Evolutionary conservation across 2,113 vertebrate genomes (phyloP).

Genomic region (Chamaea fasciata): DNA sequence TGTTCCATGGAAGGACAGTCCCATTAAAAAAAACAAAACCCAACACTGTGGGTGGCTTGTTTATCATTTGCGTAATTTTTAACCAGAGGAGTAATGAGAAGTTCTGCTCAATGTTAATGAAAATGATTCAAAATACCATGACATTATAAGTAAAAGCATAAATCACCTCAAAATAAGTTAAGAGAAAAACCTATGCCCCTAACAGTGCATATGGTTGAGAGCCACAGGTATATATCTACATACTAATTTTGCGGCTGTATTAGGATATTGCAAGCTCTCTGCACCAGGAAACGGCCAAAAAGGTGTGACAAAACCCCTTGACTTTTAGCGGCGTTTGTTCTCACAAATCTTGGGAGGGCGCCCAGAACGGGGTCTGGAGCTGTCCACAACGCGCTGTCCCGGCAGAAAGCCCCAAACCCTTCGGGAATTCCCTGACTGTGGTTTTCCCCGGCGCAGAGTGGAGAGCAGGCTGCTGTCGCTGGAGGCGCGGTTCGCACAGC

Average conservation of each 20-base stretch:
- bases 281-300: not conserved
- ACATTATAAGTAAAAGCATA: not conserved
- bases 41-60: rapidly evolving
- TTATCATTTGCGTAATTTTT: not conserved
- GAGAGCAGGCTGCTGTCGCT: slow-evolving; percentile 64
- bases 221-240: rapidly evolving
- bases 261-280: not conserved
- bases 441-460: slow-evolving; percentile 50
- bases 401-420: not conserved
- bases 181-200: not conserved
- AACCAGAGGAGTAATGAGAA: not conserved
- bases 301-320: rapidly evolving
- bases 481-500: slow-evolving; percentile 60
- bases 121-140: not conserved
- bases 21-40: not conserved
- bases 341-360: not conserved
- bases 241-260: not conserved
- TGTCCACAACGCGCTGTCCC: rapidly evolving
- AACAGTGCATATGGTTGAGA: not conserved
- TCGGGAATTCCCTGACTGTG: not conserved
- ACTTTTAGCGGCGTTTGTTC: not conserved
- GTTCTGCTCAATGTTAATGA: not conserved
- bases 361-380: not conserved
- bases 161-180: not conserved
- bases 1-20: not conserved